Evolutionary conservation across 2,888 invertebrate species (phyloP).

Genomic region (Brachyptera putata): DNA sequence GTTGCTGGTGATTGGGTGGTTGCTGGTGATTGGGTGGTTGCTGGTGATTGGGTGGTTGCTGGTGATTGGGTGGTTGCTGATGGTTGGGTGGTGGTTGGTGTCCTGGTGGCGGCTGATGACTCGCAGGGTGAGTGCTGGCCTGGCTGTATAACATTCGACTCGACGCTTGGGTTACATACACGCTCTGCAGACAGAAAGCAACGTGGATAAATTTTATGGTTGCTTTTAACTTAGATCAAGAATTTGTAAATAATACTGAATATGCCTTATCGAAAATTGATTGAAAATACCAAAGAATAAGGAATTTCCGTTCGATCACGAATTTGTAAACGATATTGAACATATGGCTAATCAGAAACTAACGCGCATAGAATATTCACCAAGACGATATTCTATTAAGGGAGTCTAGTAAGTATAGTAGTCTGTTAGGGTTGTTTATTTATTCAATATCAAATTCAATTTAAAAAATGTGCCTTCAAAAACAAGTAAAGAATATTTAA

Average conservation of each 20-base stretch:
- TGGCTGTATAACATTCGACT: constrained; percentile 33
- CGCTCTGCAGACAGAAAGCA: constrained; percentile 32
- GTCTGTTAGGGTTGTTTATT: too few relatives aligned
- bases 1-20: constrained; percentile 19
- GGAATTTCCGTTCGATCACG: neutral
- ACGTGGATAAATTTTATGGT: neutral
- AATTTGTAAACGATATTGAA: too few relatives aligned
- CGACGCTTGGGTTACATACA: constrained; percentile 32
- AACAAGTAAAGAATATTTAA: too few relatives aligned
- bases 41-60: constrained; percentile 19
- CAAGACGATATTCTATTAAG: too few relatives aligned
- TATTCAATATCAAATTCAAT: too few relatives aligned
- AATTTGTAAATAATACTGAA: too few relatives aligned
- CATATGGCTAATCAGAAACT: too few relatives aligned
- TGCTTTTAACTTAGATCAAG: neutral
- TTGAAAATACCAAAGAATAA: neutral
- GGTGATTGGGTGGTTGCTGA: constrained; percentile 23
- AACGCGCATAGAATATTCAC: too few relatives aligned
- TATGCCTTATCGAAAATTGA: too few relatives aligned
- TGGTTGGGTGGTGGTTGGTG: constrained; percentile 18
- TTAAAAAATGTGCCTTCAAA: too few relatives aligned
- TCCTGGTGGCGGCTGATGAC: constrained; percentile 19
- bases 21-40: constrained; percentile 22
- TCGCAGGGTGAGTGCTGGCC: constrained; percentile 21
- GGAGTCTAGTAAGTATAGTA: too few relatives aligned